These are phyloP conservation scores for Sardinella longiceps DNA, from an alignment of 2,797 vertebrate species.

Conservation along the genomic window DNA sequence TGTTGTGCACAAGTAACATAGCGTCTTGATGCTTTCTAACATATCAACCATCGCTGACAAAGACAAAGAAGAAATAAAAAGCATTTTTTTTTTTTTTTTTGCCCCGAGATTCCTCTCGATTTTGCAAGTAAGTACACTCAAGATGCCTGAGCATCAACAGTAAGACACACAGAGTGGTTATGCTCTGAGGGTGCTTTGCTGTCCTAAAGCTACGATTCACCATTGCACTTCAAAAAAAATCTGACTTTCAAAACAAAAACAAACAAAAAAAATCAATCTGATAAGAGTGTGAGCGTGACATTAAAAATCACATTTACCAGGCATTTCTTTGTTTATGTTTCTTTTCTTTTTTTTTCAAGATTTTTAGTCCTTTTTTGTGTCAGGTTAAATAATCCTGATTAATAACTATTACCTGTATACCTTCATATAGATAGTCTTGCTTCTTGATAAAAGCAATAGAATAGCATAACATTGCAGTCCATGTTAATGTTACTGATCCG, in stretches of 20 bases:
- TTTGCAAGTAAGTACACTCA: constrained; percentile 12
- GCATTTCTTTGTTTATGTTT: background rate
- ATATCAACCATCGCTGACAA: background rate
- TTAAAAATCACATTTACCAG: constrained; percentile 14
- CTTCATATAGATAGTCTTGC: constrained; percentile 14
- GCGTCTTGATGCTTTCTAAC: background rate
- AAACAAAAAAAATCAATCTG: background rate
- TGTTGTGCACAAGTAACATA: constrained; percentile 22
- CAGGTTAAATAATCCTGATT: constrained; percentile 11
- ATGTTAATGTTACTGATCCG: background rate
- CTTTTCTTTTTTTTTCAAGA: background rate
- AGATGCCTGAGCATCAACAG: constrained; percentile 21
- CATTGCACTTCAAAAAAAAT: constrained; percentile 35
- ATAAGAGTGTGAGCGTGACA: background rate
- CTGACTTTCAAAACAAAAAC: background rate
- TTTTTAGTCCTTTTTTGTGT: background rate
- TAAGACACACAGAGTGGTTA: constrained; percentile 18
- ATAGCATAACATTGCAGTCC: background rate
- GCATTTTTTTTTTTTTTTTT: background rate
- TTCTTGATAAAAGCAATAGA: background rate
- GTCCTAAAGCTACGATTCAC: constrained; percentile 22
- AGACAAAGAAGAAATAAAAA: background rate
- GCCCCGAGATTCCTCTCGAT: constrained; percentile 11
- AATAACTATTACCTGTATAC: background rate
- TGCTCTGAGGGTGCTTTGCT: background rate